Conservation (phyloP, 2,888 invertebrate species). For the Adelognathus sp. region DNA sequence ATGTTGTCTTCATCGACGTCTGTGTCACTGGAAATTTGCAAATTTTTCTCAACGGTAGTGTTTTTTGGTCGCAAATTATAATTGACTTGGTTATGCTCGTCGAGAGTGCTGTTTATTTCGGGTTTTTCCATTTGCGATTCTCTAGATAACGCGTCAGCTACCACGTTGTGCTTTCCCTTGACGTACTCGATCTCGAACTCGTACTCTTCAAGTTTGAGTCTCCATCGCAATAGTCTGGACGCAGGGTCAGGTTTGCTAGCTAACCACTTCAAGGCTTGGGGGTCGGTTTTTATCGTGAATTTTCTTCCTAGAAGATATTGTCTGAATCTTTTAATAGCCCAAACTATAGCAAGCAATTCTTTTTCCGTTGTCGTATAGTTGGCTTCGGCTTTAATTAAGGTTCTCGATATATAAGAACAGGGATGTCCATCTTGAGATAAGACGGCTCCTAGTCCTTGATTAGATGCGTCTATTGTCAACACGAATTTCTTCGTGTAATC, state of each 20-base stretch:
- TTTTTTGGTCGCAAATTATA: conserved; percentile 13
- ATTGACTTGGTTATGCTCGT: conserved; percentile 1
- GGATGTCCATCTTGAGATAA: conserved; percentile 73
- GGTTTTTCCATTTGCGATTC: conserved; percentile 69
- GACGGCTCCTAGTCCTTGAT: conserved; percentile 69
- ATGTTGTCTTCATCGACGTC: neutral
- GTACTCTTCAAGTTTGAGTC: conserved; percentile 67
- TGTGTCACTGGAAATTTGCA: neutral
- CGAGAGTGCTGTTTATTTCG: conserved; percentile 61
- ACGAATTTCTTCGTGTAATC: conserved; percentile 64
- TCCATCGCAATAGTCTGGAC: conserved; percentile 36
- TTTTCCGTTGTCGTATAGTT: too few relatives aligned
- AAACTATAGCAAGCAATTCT: conserved; percentile 64
- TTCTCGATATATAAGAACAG: conserved; percentile 70
- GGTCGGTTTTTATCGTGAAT: conserved; percentile 66
- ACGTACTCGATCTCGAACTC: conserved; percentile 69
- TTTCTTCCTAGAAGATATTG: conserved; percentile 60
- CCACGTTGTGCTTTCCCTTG: conserved; percentile 66
- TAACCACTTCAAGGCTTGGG: conserved; percentile 71
- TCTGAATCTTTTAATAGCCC: conserved; percentile 60
- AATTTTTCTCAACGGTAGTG: neutral
- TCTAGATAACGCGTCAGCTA: conserved; percentile 70
- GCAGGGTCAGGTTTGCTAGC: conserved; percentile 48
- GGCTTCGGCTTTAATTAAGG: conserved; percentile 56
- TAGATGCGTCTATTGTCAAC: conserved; percentile 70